These are phyloP conservation scores for Acromyrmex heyeri DNA, from an alignment of 1,140 invertebrate genomes.

Conservation along the genomic window DNA sequence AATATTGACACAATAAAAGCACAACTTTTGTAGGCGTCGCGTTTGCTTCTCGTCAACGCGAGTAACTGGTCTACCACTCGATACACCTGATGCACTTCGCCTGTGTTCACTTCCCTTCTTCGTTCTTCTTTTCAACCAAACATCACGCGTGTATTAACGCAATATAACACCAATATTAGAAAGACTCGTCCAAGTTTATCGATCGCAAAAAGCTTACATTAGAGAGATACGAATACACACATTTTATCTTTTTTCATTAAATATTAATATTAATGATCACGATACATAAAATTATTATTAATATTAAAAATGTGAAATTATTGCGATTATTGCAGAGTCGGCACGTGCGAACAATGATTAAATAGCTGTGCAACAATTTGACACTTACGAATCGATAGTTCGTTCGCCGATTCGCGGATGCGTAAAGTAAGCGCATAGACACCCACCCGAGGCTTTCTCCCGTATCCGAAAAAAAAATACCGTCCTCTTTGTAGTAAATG, in stretches of 20 bases:
- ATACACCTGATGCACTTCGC: conserved; percentile 38
- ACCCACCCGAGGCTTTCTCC: not conserved
- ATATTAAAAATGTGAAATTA: no score
- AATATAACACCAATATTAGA: not conserved
- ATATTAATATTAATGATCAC: not conserved
- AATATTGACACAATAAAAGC: conserved; percentile 15
- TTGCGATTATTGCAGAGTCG: not conserved
- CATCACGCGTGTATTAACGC: not conserved
- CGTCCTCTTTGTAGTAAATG: conserved; percentile 7
- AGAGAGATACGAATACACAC: not conserved
- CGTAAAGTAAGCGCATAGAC: not conserved
- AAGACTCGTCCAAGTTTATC: not conserved
- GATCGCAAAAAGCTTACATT: not conserved
- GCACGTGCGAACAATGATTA: not conserved
- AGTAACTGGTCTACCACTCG: conserved; percentile 28
- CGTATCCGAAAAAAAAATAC: not conserved
- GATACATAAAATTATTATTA: no score
- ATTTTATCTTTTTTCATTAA: not conserved
- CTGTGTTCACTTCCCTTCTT: not conserved
- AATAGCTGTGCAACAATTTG: not conserved
- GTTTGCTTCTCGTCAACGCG: conserved; percentile 21
- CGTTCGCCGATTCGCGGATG: not conserved
- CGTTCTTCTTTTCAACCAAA: conserved; percentile 9
- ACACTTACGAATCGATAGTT: not conserved
- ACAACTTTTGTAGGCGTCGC: conserved; percentile 4